Base-by-base conservation (phyloP, 2,113 vertebrate genomes). In the Bombycilla garrulus region DNA sequence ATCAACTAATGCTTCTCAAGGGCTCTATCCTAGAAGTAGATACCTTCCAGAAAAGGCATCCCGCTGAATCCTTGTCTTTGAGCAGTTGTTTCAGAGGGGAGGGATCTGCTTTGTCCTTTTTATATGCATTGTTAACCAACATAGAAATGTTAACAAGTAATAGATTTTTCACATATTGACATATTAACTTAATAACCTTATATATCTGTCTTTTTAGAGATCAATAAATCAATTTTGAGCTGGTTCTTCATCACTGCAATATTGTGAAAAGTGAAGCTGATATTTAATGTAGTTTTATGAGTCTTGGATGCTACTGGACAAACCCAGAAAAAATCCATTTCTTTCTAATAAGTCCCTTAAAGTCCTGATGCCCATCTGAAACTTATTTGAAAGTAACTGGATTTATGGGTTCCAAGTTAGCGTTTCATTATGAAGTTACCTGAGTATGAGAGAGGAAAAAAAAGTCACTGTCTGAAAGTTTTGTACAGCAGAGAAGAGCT, bases 181-280 rank as follows among this genome's bases (percentile, higher is more conserved):
- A 1, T 67, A 81, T 88, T 92, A 92, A 80, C 61, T 93, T 90
- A 91, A 92, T 93, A 94, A 91, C 71, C 58, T 73, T 85, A 72
- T 91, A 65, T 93, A 87, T 94, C 84, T 90, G 54, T 90, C 87
- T 88, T 91, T 90, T 82, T 83, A 83, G 58, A 36, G 54, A 90
- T 92, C 85, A 77, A 88, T 96, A 91, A 77, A 93, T 94, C 81
- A 77, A 73, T 96, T 87, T 77, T 1, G 8, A 91, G 67, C 60
- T 88, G 83, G 36, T 62, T 94, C 67, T 90, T 93, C 87, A 48
- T 85, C 85, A 66, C 87, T 80, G 84, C 79, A 80, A 33, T 73
- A 61, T 93, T 89, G 74, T 38, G 76, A 76, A 72, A 81, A 95
- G 42, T n/a, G 22, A 86, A 64, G 74, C 85, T 88, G 85, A 71